Evolutionary conservation across 1,140 invertebrate species (phyloP).

Genomic region (Gryllus bimaculatus): DNA sequence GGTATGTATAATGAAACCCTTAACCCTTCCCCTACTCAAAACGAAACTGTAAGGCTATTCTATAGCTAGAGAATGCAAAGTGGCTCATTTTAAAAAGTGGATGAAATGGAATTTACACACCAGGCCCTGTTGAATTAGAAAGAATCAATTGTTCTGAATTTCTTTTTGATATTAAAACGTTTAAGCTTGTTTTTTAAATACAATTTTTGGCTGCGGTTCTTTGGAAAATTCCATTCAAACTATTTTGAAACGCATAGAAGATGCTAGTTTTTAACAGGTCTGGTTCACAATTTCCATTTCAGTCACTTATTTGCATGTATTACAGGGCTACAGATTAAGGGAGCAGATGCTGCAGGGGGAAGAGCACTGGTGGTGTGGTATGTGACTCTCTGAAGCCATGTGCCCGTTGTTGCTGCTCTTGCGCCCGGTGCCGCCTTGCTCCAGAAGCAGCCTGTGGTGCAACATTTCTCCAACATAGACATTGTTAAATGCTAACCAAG

Average conservation of each 20-base stretch:
- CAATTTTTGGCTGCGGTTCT: too few species aligned
- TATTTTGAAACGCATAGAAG: not conserved
- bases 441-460: slow-evolving; percentile 29
- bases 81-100: not conserved
- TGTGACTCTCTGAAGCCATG: not conserved
- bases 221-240: too few species aligned
- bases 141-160: too few species aligned
- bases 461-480: slow-evolving; percentile 30
- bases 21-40: too few species aligned
- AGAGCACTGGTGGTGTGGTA: slow-evolving; percentile 16
- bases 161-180: too few species aligned
- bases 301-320: too few species aligned
- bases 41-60: too few species aligned
- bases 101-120: not conserved
- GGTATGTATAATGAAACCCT: too few species aligned
- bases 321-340: slow-evolving; percentile 36
- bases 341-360: slow-evolving; percentile 41
- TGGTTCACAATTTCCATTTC: not conserved
- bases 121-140: too few species aligned
- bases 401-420: not conserved
- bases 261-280: not conserved
- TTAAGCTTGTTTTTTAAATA: too few species aligned
- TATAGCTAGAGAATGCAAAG: not conserved
- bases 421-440: slow-evolving; percentile 17
- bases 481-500: slow-evolving; percentile 27